Evolutionary conservation across 2,113 vertebrate species (phyloP).

Genomic region (Petaurus breviceps): DNA sequence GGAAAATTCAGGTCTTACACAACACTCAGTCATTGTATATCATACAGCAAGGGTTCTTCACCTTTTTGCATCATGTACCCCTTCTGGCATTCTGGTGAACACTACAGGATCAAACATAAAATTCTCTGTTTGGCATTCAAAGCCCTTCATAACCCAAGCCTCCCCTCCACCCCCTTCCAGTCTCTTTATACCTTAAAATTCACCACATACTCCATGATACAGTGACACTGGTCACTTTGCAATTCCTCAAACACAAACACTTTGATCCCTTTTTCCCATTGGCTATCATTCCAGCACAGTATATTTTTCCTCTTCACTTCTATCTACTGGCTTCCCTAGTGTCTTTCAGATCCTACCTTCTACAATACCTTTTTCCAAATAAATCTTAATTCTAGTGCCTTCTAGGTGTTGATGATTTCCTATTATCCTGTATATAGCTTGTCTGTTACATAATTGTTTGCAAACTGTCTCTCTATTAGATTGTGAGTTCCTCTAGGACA

Average conservation of each 20-base stretch:
- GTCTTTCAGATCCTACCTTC: background rate
- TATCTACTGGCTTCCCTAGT: too few species aligned
- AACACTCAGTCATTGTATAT: background rate
- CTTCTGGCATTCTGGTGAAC: background rate
- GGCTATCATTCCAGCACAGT: background rate
- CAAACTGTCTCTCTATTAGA: background rate
- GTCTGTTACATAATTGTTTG: background rate
- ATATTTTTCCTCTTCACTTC: background rate
- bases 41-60: background rate
- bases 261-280: too few species aligned
- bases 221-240: background rate
- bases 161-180: background rate
- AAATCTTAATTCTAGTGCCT: background rate
- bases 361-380: background rate
- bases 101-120: background rate
- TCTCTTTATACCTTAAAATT: background rate
- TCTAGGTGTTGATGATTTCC: background rate
- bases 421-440: background rate
- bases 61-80: background rate
- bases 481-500: background rate
- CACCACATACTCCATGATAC: background rate
- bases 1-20: background rate
- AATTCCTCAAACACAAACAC: background rate
- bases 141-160: background rate
- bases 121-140: background rate